Base-by-base conservation (phyloP, 2,797 vertebrate species). In the Bradypodion ventrale region DNA sequence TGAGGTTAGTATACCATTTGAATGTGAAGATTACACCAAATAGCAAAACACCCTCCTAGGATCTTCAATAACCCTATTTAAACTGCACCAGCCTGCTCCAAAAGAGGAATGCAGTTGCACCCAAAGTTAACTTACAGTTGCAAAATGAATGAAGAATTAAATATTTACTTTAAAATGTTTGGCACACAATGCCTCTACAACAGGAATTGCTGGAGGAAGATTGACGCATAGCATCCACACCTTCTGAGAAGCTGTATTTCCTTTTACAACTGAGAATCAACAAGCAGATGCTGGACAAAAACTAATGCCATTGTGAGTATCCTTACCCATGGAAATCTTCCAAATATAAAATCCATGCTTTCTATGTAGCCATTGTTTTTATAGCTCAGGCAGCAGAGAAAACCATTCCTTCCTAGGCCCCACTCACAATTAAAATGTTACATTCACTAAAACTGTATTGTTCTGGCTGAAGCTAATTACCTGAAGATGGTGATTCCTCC, bases 401-500 rank as follows among this genome's bases (percentile, higher is more conserved):
- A 29, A 42, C 70, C 37, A 12, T 35, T 13, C 12, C 32, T 60
- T 29, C 46, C 5, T 29, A 8, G 7, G 4, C 21, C 4, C 88
- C 75, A n/a, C 6, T 52, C 49, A 42, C 32, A 32, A 46, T 21
- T 12, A 68, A 75, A 42, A 29, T 9, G 37, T 32, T 49, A 29
- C 5, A 32, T 65, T 49, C 27, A 23, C 8, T 10, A 37, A 10
- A 32, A 12, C 37, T 25, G 10, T n/a, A 16, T 37, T n/a, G 12
- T 72, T 65, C 74, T 46, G 5, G 32, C 7, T 52, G 37, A 29
- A 16, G 4, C 1, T 15, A 80, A 25, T 25, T 78, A 92, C 94
- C 92, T 90, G 87, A 46, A 44, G 29, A 72, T 21, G 60, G 46
- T 0, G 92, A 82, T 46, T 83, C 52, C 35, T 87, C 83, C 70